phyloP scores from a whole-genome alignment of 2,888 invertebrate species.

The Disparrhopalites patrizii region DNA sequence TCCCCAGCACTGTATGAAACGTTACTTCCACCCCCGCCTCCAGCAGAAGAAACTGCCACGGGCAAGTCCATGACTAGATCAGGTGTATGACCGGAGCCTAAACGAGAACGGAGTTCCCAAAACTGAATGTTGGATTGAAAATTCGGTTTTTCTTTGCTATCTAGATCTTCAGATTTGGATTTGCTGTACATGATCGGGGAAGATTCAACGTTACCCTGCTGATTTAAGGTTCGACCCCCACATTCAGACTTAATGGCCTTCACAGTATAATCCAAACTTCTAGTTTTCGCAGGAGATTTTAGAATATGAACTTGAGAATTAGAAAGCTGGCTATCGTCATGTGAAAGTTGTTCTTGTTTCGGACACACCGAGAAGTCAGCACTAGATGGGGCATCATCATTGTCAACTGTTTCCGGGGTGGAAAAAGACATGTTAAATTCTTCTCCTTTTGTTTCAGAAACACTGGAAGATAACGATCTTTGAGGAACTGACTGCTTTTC shows the following conservation, averaged over 20 bases:
- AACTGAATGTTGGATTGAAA: slow-evolving; percentile 51
- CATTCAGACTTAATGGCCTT: not conserved
- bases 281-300: slow-evolving; percentile 28
- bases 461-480: not conserved
- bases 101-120: slow-evolving; percentile 47
- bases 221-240: not conserved
- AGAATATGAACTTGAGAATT: slow-evolving; percentile 14
- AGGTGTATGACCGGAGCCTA: slow-evolving; percentile 56
- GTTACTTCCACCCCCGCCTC: not conserved
- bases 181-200: slow-evolving; percentile 16
- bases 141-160: slow-evolving; percentile 23
- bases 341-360: not conserved
- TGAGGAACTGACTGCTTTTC: slow-evolving; percentile 1
- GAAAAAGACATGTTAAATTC: slow-evolving; percentile 31
- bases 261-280: slow-evolving; percentile 24
- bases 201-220: not conserved
- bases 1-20: not conserved
- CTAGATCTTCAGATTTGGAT: slow-evolving; percentile 30
- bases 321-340: not conserved
- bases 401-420: slow-evolving; percentile 31
- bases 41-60: slow-evolving; percentile 52
- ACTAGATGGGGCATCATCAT: slow-evolving; percentile 26
- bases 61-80: slow-evolving; percentile 81
- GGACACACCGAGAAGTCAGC: slow-evolving; percentile 5
- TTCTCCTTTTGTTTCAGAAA: slow-evolving; percentile 8